Percentiles rank a stretch among this genome's conserved stretches.
These are phyloP conservation scores for Charadrius vociferus DNA, from an alignment of 2,113 vertebrate species.

Conservation along the genomic window DNA sequence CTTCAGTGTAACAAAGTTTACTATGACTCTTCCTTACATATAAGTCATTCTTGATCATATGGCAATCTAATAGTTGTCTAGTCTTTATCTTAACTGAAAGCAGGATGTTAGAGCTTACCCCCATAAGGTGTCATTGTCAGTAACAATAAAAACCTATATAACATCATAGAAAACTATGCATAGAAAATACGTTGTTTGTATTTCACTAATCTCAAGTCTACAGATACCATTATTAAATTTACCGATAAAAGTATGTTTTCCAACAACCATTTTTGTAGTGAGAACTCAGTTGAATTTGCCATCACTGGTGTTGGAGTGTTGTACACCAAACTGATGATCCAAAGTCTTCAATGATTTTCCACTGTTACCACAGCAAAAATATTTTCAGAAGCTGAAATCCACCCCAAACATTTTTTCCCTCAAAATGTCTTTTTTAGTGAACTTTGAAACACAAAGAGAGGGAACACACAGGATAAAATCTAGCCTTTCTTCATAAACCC, in stretches of 20 bases:
- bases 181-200: background rate
- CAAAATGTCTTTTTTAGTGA: background rate
- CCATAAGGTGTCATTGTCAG: background rate
- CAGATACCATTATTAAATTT: background rate
- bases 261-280: background rate
- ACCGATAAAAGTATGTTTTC: background rate
- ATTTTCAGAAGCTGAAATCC: background rate
- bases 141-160: background rate
- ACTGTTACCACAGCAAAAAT: background rate
- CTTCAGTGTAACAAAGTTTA: background rate
- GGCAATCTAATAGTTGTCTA: background rate
- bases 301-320: background rate
- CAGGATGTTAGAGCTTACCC: background rate
- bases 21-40: background rate
- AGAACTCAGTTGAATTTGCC: background rate
- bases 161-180: background rate
- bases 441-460: background rate
- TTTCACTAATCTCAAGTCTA: background rate
- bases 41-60: background rate
- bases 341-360: background rate
- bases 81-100: background rate
- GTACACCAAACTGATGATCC: background rate
- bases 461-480: background rate
- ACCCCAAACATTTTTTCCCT: background rate
- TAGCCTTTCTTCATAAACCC: background rate